Conservation (phyloP, 2,113 vertebrate species). For the Otocyon megalotis region DNA sequence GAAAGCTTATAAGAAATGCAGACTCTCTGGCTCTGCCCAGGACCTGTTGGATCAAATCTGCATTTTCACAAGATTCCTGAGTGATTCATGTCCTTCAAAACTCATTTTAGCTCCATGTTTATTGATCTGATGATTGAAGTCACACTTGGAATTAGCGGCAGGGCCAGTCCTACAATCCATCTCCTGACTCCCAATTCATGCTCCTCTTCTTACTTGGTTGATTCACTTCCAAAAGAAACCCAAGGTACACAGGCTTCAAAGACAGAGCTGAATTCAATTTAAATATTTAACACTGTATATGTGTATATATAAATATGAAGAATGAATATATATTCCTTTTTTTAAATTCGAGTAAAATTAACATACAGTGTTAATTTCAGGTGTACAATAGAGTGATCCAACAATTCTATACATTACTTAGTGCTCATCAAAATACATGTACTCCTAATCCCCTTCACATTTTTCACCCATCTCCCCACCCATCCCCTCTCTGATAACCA, state of each 20-base stretch:
- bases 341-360: not conserved
- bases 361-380: not conserved
- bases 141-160: not conserved
- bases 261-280: not conserved
- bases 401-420: not conserved
- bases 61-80: not conserved
- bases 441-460: not conserved
- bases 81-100: not conserved
- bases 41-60: not conserved
- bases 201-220: not conserved
- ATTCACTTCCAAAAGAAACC: not conserved
- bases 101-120: not conserved
- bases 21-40: too few relatives aligned
- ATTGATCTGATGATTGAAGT: not conserved
- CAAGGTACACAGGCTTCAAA: not conserved
- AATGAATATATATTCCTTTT: not conserved
- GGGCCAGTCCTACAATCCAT: not conserved
- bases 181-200: not conserved
- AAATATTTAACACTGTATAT: not conserved
- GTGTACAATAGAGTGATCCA: not conserved
- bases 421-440: not conserved
- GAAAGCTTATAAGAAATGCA: slow-evolving; percentile 1
- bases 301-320: not conserved
- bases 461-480: not conserved
- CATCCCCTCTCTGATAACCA: not conserved